A percentile compares a stretch with the other conserved stretches of the same genome.
Conservation (phyloP, 2,888 invertebrate species). For the Ennomos fuscantarius region DNA sequence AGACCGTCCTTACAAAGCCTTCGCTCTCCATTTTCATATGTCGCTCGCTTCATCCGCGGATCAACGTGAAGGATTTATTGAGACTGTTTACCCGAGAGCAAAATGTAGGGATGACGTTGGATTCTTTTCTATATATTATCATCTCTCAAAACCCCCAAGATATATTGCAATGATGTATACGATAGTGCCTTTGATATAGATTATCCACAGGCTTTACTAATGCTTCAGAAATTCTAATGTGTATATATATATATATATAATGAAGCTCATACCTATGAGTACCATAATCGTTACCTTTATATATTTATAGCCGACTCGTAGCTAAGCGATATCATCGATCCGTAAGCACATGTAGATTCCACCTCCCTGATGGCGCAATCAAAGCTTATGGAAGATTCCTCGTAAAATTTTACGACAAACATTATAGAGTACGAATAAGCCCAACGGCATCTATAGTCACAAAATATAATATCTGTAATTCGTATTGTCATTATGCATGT, state of each 20-base stretch:
- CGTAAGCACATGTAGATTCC: constrained; percentile 28
- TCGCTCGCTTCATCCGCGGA: constrained; percentile 70
- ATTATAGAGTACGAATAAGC: constrained; percentile 65
- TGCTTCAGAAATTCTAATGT: constrained; percentile 4
- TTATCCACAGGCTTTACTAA: constrained; percentile 1
- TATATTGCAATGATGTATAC: constrained; percentile 27
- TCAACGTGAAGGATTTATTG: constrained; percentile 77
- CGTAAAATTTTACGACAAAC: constrained; percentile 72
- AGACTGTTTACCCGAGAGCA: constrained; percentile 64
- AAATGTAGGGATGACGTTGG: constrained; percentile 34
- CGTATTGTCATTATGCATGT: constrained; percentile 44
- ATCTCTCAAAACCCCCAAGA: constrained; percentile 21
- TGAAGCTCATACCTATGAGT: constrained; percentile 22
- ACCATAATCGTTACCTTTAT: constrained; percentile 29
- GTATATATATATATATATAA: constrained; percentile 26
- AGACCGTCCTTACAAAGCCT: constrained; percentile 43
- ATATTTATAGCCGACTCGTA: constrained; percentile 22
- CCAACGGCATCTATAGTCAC: constrained; percentile 54
- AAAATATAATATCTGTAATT: constrained; percentile 60
- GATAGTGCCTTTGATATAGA: constrained; percentile 8
- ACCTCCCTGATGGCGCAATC: constrained; percentile 59
- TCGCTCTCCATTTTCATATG: constrained; percentile 71
- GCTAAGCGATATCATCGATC: constrained; percentile 26
- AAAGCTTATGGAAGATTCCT: constrained; percentile 67
- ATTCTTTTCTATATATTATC: constrained; percentile 37